Conservation (phyloP, 2,113 vertebrate genomes). For the Coptodon rendalli region DNA sequence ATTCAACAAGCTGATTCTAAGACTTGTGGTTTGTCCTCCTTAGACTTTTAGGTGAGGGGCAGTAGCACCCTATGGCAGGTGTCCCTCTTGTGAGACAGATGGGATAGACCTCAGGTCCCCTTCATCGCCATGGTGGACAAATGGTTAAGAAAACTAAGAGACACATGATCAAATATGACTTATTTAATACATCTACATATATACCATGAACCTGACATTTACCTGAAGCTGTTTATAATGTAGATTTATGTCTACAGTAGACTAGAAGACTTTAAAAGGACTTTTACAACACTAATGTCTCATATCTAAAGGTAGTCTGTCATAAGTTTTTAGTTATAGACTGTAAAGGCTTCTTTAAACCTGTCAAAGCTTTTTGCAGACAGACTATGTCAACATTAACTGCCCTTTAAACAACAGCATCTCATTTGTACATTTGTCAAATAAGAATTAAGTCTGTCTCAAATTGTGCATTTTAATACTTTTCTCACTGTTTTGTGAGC, state of each 20-base stretch:
- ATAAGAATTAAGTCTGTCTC: not conserved
- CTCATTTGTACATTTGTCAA: not conserved
- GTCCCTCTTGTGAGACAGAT: not conserved
- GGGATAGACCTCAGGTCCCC: not conserved
- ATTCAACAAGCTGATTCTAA: not conserved
- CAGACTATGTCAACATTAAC: not conserved
- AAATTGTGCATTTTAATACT: not conserved
- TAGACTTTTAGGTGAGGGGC: not conserved
- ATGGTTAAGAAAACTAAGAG: not conserved
- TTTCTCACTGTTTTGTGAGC: not conserved
- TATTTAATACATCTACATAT: not conserved
- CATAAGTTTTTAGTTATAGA: not conserved
- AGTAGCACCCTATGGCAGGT: not conserved
- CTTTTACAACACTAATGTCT: not conserved
- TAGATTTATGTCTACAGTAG: not conserved
- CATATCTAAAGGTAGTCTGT: not conserved
- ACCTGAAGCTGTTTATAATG: not conserved
- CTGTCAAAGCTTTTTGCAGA: not conserved
- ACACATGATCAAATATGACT: not conserved
- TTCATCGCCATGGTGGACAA: not conserved
- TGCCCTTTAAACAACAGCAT: not conserved
- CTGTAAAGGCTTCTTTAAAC: not conserved
- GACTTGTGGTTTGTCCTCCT: not conserved
- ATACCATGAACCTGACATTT: not conserved
- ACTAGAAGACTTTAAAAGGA: not conserved